Conservation (phyloP, 1,140 invertebrate genomes). For the Metaphire vulgaris region DNA sequence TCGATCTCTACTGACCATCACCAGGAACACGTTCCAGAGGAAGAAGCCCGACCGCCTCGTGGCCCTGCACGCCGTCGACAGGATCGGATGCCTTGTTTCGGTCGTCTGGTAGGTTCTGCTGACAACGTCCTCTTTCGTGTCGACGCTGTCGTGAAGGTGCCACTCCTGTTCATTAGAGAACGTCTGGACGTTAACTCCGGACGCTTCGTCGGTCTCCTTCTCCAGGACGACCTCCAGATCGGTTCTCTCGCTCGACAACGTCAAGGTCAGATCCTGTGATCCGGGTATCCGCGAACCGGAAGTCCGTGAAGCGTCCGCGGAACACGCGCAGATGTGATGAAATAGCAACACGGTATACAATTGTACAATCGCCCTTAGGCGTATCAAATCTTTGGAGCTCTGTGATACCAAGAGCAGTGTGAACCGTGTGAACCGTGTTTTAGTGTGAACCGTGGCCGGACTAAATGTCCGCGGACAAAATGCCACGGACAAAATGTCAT, state of each 20-base stretch:
- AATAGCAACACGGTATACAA: no score
- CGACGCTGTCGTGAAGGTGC: slow-evolving; percentile 47
- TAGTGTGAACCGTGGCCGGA: no score
- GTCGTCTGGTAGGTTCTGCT: slow-evolving; percentile 39
- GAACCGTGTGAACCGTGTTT: no score
- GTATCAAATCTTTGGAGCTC: no score
- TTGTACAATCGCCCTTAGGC: no score
- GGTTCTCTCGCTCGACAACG: slow-evolving; percentile 47
- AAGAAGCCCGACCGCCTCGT: slow-evolving; percentile 49
- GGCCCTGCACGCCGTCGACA: slow-evolving; percentile 50
- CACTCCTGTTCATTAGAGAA: slow-evolving; percentile 53
- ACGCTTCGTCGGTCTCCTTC: slow-evolving; percentile 44
- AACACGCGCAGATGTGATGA: no score
- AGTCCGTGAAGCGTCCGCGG: no score
- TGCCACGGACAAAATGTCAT: no score
- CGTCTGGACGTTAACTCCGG: slow-evolving; percentile 49
- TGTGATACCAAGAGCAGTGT: no score
- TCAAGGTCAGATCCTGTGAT: slow-evolving; percentile 51
- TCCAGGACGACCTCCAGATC: slow-evolving; percentile 46
- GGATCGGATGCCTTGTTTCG: slow-evolving; percentile 33
- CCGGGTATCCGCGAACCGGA: not conserved
- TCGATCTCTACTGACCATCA: slow-evolving; percentile 44
- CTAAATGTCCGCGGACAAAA: no score
- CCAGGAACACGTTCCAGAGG: slow-evolving; percentile 51
- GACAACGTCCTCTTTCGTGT: slow-evolving; percentile 36